Evolutionary conservation across 2,113 vertebrate species (phyloP).

Genomic region (mouse (Mus musculus)): DNA sequence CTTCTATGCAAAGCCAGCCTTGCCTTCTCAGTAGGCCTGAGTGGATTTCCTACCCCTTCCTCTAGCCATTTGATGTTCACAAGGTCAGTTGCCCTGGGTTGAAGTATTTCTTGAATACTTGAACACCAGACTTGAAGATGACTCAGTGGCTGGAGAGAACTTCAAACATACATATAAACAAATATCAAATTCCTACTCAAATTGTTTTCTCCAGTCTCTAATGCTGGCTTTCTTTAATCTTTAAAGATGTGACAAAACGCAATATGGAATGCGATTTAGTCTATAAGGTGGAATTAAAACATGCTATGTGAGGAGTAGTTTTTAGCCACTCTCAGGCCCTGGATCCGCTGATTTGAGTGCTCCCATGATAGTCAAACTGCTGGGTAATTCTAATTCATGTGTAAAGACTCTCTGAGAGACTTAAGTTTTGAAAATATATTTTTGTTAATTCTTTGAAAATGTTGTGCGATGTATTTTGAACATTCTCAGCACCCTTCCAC

Average conservation of each 20-base stretch:
- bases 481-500: background rate
- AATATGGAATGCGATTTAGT: background rate
- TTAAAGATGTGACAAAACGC: background rate
- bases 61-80: background rate
- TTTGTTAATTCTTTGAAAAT: background rate
- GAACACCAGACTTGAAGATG: background rate
- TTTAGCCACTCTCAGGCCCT: background rate
- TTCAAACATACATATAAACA: no score
- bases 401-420: background rate
- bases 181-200: background rate
- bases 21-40: background rate
- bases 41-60: background rate
- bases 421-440: background rate
- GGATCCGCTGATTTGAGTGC: background rate
- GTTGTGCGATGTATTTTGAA: background rate
- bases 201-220: background rate
- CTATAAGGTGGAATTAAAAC: background rate
- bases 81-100: background rate
- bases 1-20: background rate
- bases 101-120: constrained; percentile 15
- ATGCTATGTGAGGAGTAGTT: background rate
- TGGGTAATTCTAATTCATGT: background rate
- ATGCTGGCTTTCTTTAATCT: background rate
- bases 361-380: background rate
- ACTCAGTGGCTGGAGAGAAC: background rate